Percentiles rank a stretch among this genome's conserved stretches.
Conservation (phyloP, 2,797 vertebrate species). For the Sphenodon punctatus region DNA sequence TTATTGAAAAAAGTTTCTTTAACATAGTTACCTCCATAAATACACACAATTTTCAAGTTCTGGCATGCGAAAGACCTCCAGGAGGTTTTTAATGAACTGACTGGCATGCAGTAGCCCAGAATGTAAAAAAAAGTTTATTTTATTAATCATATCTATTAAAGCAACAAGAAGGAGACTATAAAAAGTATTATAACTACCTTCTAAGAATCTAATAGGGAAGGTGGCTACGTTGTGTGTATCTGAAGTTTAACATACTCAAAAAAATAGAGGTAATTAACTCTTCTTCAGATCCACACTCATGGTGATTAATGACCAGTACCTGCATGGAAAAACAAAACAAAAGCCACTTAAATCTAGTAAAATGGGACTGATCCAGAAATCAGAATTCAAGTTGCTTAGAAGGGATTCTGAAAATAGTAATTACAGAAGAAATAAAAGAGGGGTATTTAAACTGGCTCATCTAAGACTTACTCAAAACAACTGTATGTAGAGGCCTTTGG, state of each 20-base stretch:
- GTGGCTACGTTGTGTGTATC: conserved; percentile 85
- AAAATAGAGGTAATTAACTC: conserved; percentile 85
- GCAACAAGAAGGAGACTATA: conserved; percentile 82
- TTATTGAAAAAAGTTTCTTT: conserved; percentile 55
- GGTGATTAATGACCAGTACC: conserved; percentile 86
- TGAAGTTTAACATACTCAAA: conserved; percentile 86
- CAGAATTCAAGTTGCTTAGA: conserved; percentile 76
- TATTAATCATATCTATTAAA: conserved; percentile 77
- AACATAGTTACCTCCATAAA: conserved; percentile 80
- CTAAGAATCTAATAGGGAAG: conserved; percentile 84
- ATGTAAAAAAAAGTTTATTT: conserved; percentile 73
- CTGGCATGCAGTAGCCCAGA: conserved; percentile 80
- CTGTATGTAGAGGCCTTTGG: conserved; percentile 63
- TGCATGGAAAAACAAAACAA: conserved; percentile 84
- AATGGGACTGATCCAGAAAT: conserved; percentile 79
- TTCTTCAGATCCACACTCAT: conserved; percentile 85
- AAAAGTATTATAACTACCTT: conserved; percentile 82
- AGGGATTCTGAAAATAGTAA: conserved; percentile 66
- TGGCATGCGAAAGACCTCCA: conserved; percentile 83
- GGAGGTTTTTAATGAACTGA: conserved; percentile 80
- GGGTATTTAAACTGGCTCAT: conserved; percentile 59
- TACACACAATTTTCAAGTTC: conserved; percentile 70
- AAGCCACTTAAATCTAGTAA: conserved; percentile 85
- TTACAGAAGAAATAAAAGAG: conserved; percentile 70
- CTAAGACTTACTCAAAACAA: conserved; percentile 68